phyloP scores from a whole-genome alignment of 2,797 vertebrate species.

The Harpagifer antarcticus region DNA sequence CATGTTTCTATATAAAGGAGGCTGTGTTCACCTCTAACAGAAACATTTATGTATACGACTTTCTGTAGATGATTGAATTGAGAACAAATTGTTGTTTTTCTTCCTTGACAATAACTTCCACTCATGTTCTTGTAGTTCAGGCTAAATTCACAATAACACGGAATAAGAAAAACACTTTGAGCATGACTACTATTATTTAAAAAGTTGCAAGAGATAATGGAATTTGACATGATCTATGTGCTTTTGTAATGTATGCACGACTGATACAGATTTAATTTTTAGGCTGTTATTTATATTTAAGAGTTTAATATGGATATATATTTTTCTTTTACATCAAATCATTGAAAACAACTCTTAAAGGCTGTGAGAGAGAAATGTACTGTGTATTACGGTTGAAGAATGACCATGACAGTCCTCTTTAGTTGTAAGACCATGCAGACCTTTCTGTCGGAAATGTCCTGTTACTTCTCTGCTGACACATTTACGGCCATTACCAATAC shows the following conservation, averaged over 20 bases:
- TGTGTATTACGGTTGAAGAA: neutral
- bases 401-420: neutral
- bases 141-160: neutral
- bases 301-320: neutral
- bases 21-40: neutral
- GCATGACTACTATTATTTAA: constrained; percentile 1
- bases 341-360: neutral
- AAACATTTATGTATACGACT: constrained; percentile 2
- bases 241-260: neutral
- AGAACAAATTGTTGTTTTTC: neutral
- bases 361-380: neutral
- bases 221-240: neutral
- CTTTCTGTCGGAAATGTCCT: neutral
- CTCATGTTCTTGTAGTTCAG: neutral
- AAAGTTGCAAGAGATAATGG: neutral
- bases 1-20: constrained; percentile 1
- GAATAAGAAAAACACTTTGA: neutral
- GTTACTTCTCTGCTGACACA: neutral
- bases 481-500: neutral
- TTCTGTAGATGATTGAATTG: constrained; percentile 10
- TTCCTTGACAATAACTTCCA: neutral
- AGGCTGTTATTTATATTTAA: neutral
- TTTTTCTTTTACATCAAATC: neutral
- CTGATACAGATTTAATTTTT: neutral
- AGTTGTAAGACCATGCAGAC: neutral